phyloP scores from a whole-genome alignment of 2,797 vertebrate genomes.

The Ciconia nigra region DNA sequence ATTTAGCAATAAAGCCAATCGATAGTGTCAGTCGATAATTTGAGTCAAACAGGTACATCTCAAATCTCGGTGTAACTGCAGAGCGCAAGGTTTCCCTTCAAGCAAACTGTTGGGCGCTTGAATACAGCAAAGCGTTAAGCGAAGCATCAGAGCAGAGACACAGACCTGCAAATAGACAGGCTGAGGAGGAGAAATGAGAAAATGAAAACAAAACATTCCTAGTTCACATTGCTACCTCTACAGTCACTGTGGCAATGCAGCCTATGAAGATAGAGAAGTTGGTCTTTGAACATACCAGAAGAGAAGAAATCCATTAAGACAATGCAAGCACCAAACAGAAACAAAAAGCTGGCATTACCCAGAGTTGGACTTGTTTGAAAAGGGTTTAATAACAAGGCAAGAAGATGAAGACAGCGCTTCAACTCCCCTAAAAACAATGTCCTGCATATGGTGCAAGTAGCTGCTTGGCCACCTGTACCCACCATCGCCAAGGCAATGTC shows the following conservation, averaged over 20 bases:
- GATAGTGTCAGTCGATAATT: fast-evolving
- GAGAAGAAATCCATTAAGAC: background rate
- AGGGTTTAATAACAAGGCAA: background rate
- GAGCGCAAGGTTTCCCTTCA: background rate
- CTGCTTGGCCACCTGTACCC: background rate
- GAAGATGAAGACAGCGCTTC: background rate
- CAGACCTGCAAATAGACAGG: background rate
- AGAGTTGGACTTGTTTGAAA: background rate
- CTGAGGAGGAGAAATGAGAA: background rate
- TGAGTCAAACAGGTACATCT: background rate
- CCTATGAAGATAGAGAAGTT: fast-evolving
- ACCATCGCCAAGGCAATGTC: background rate
- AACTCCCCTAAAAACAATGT: background rate
- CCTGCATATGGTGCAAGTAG: background rate
- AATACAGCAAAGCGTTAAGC: background rate
- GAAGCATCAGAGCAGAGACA: background rate
- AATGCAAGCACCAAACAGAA: background rate
- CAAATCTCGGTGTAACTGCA: background rate
- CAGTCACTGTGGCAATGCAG: background rate
- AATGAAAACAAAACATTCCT: background rate
- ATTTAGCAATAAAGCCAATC: background rate
- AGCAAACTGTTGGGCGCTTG: background rate
- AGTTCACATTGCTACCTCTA: background rate
- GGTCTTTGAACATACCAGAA: background rate
- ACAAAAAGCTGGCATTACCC: background rate